Evolutionary conservation across 2,113 vertebrate species (phyloP).

Genomic region (Pyxicephalus adspersus): DNA sequence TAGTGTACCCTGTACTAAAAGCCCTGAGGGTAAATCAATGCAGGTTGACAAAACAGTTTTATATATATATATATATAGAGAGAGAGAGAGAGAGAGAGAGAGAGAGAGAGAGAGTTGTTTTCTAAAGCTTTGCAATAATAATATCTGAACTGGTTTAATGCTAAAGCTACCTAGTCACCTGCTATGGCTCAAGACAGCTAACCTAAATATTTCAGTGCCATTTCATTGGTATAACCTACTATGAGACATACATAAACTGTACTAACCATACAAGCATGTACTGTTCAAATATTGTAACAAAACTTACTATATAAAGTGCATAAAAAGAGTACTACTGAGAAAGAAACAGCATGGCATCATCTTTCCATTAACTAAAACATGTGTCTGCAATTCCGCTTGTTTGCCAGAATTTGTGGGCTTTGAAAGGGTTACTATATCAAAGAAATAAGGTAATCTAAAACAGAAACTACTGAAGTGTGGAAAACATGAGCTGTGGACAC

Average conservation of each 20-base stretch:
- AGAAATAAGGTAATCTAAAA: conserved; percentile 24
- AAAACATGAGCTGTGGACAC: neutral
- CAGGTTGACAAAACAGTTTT: too few relatives aligned
- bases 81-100: too few relatives aligned
- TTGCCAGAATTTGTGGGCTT: neutral
- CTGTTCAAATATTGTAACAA: neutral
- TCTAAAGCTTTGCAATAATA: too few relatives aligned
- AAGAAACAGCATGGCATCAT: neutral
- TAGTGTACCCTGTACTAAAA: too few relatives aligned
- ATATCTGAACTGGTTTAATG: too few relatives aligned
- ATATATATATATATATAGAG: too few relatives aligned
- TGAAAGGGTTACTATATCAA: conserved; percentile 20
- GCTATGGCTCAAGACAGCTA: too few relatives aligned
- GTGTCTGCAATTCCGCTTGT: neutral
- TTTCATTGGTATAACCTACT: too few relatives aligned
- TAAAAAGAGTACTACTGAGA: neutral
- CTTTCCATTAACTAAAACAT: conserved; percentile 4
- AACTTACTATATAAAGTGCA: neutral
- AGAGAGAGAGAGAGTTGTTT: too few relatives aligned
- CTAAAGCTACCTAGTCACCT: too few relatives aligned
- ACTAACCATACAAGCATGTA: neutral
- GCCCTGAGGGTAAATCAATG: too few relatives aligned
- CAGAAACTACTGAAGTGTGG: conserved; percentile 16
- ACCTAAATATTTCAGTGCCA: too few relatives aligned
- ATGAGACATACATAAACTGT: neutral